Percentiles rank a stretch among this genome's conserved stretches.
Evolutionary conservation across 2,113 vertebrate genomes (phyloP).

Genomic region (Neodon shergylaensis): DNA sequence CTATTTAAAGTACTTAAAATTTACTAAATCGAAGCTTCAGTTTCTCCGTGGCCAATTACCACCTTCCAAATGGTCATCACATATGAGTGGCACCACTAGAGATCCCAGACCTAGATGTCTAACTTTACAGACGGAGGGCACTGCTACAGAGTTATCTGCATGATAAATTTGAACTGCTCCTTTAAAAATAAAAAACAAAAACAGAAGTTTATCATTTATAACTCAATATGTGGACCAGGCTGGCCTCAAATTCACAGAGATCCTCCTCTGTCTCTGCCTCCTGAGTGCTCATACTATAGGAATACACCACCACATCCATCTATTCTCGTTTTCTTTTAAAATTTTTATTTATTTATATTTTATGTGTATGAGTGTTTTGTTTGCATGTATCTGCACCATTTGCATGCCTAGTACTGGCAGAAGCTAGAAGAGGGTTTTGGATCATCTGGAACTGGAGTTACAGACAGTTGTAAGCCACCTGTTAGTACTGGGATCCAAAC

Average conservation of each 20-base stretch:
- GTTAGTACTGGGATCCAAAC: not conserved
- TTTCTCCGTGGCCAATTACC: not conserved
- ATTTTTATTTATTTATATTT: not conserved
- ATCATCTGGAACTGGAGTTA: not conserved
- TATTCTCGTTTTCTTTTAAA: not conserved
- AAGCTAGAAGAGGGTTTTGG: not conserved
- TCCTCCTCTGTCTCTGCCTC: not conserved
- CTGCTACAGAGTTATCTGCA: not conserved
- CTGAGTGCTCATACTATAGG: not conserved
- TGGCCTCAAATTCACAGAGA: not conserved
- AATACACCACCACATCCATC: not conserved
- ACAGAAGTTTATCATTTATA: not conserved
- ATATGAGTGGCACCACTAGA: not conserved
- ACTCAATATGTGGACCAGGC: not conserved
- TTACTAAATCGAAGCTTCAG: not conserved
- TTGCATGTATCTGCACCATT: not conserved
- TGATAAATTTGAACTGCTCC: not conserved
- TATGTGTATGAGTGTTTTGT: not conserved
- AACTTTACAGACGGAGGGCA: not conserved
- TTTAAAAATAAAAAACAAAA: conserved; percentile 17
- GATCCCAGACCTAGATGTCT: not conserved
- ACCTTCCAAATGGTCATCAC: not conserved
- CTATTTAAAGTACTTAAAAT: conserved; percentile 37
- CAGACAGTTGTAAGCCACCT: not conserved
- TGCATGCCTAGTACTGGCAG: not conserved